Conservation (phyloP, 1,140 invertebrate genomes). For the Nasonia vitripennis region DNA sequence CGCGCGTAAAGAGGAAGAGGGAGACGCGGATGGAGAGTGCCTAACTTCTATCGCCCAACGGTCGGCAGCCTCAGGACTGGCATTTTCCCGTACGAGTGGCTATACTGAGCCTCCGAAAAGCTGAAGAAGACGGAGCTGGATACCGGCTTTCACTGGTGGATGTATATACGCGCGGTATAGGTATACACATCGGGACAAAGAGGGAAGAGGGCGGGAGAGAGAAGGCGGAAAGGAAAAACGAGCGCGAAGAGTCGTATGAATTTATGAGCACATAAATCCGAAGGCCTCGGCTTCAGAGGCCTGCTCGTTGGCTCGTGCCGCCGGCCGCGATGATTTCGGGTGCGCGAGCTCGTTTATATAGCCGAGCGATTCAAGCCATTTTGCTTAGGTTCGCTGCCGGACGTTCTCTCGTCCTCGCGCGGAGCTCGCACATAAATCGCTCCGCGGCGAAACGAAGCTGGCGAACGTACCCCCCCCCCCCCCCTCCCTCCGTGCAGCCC, state of each 20-base stretch:
- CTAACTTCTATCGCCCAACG: neutral
- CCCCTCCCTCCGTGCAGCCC: neutral
- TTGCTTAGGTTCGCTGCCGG: slow-evolving; percentile 37
- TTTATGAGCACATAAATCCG: slow-evolving; percentile 73
- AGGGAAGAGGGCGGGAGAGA: slow-evolving; percentile 52
- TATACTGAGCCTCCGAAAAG: too few relatives aligned
- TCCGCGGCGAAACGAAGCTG: slow-evolving; percentile 56
- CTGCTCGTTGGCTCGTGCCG: slow-evolving; percentile 50
- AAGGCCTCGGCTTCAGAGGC: slow-evolving; percentile 59
- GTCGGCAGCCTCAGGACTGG: neutral
- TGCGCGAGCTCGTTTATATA: slow-evolving; percentile 53
- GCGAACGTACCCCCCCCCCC: slow-evolving; percentile 9
- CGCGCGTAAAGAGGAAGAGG: neutral
- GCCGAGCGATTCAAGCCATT: slow-evolving; percentile 44
- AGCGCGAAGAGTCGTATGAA: slow-evolving; percentile 68
- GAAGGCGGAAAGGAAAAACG: slow-evolving; percentile 68
- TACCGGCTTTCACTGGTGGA: too few relatives aligned
- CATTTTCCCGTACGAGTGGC: neutral
- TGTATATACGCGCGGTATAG: slow-evolving; percentile 33
- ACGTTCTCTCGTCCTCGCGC: slow-evolving; percentile 54
- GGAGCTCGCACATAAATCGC: slow-evolving; percentile 58
- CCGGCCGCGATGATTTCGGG: slow-evolving; percentile 62
- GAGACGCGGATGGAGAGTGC: neutral
- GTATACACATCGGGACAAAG: slow-evolving; percentile 17
- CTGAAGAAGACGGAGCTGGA: neutral